Conservation (phyloP, 2,888 invertebrate species). For the Mamestra brassicae region DNA sequence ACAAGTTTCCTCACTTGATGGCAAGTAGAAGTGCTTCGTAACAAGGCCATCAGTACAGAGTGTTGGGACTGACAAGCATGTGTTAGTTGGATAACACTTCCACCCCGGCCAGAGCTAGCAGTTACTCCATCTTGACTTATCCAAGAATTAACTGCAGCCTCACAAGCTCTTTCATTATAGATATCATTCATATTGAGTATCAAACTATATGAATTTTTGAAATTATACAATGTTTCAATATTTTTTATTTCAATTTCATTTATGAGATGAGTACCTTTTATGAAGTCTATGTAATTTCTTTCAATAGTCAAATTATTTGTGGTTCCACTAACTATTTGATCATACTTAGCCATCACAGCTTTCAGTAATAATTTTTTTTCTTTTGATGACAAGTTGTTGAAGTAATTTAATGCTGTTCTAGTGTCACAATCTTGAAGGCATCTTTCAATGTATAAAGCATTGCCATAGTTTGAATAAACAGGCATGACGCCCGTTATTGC, state of each 20-base stretch:
- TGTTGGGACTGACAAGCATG: constrained; percentile 72
- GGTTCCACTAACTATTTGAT: constrained; percentile 80
- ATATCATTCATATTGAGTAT: constrained; percentile 78
- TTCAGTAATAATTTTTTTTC: constrained; percentile 80
- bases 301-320: constrained; percentile 74
- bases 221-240: constrained; percentile 83
- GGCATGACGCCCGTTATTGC: constrained; percentile 80
- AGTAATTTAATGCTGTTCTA: constrained; percentile 82
- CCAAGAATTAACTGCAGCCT: constrained; percentile 71
- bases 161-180: constrained; percentile 76
- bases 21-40: constrained; percentile 80
- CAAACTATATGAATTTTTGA: constrained; percentile 83
- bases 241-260: constrained; percentile 75
- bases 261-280: constrained; percentile 82
- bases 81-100: constrained; percentile 76
- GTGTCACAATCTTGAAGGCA: constrained; percentile 84
- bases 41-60: constrained; percentile 73
- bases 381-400: constrained; percentile 73
- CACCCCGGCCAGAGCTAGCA: constrained; percentile 76
- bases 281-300: constrained; percentile 87
- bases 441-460: constrained; percentile 82
- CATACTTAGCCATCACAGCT: constrained; percentile 82
- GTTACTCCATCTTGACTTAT: constrained; percentile 69
- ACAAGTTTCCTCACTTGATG: constrained; percentile 79
- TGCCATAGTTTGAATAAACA: constrained; percentile 78